These are phyloP conservation scores for Plagiodera versicolora DNA, from an alignment of 2,888 invertebrate genomes.

Conservation along the genomic window DNA sequence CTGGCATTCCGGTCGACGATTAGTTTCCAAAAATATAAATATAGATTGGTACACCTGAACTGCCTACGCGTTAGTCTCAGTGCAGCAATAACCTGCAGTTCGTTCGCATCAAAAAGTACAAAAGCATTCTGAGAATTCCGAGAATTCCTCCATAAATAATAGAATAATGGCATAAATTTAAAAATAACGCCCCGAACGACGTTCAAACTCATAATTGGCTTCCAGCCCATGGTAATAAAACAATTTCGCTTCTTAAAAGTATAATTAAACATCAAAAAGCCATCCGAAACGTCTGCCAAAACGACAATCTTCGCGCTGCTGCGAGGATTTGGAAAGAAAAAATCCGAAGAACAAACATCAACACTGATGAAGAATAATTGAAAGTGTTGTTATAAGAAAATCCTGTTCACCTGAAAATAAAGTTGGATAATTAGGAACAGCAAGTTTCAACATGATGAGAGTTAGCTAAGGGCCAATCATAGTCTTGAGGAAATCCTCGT, in stretches of 20 bases:
- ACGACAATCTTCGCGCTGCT: constrained; percentile 34
- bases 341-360: constrained; percentile 10
- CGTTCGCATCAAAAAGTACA: constrained; percentile 3
- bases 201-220: constrained; percentile 41
- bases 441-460: background rate
- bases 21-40: background rate
- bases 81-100: constrained; percentile 9
- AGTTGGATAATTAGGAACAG: background rate
- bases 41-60: background rate
- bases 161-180: constrained; percentile 37
- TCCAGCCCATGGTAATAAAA: constrained; percentile 42
- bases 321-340: constrained; percentile 23
- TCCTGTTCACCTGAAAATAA: background rate
- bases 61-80: background rate
- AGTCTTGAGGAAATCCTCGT: no score
- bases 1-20: no score
- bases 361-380: constrained; percentile 9
- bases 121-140: constrained; percentile 32
- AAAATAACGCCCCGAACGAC: constrained; percentile 40
- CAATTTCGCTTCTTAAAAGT: constrained; percentile 39
- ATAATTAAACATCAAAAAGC: constrained; percentile 49
- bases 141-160: constrained; percentile 30
- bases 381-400: background rate
- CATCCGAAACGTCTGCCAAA: constrained; percentile 46
- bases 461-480: no score